Evolutionary conservation across 2,888 invertebrate species (phyloP), one percentile per base, ranked within the genome.

Genomic region (Amiota mariae): DNA sequence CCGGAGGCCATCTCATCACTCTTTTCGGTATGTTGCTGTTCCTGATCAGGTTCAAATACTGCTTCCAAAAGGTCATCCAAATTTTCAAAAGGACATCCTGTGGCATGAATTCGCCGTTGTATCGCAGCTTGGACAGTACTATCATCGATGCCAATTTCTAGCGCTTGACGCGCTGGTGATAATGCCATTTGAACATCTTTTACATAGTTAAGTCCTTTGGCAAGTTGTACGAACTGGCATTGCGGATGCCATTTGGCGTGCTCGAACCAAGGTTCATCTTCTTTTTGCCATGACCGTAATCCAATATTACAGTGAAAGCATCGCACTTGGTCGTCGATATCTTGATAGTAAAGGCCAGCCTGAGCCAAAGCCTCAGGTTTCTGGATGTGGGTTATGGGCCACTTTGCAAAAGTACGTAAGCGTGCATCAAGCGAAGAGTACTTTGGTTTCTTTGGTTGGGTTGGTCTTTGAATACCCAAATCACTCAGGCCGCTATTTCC

Each of bases 271-370:
- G 97, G 97, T 87, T 95, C 95, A 89, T 98, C 98, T 18, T 93
- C 93, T 56, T 93, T 93, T 88, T 97, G 95, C 98, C 98, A 98
- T 87, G 95, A 94, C 79, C 95, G 92, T 67, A 98, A 91, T 0
- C 97, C 97, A 61, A 97, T 97, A 89, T 97, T 97, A 90, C 98
- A 98, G 90, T 96, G 96, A 91, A 97, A 98, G 89, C 98, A 98
- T 73, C 96, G 93, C 76, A 92, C 93, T 90, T 94, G 93, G 88
- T 95, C 95, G 64, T 92, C 92, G 24, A 91, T 90, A 18, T 94
- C 94, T 80, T 93, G 94, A 87, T 96, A 97, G 89, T 94, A 98
- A 90, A 98, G 97, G 4, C 98, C 98, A 20, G 98, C 97, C 72
- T 94, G 94, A 0, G 97, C 95, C 73, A 98, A 90, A 10, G 93